Conservation (phyloP, 1,140 invertebrate species). For the Calliphora vicina region DNA sequence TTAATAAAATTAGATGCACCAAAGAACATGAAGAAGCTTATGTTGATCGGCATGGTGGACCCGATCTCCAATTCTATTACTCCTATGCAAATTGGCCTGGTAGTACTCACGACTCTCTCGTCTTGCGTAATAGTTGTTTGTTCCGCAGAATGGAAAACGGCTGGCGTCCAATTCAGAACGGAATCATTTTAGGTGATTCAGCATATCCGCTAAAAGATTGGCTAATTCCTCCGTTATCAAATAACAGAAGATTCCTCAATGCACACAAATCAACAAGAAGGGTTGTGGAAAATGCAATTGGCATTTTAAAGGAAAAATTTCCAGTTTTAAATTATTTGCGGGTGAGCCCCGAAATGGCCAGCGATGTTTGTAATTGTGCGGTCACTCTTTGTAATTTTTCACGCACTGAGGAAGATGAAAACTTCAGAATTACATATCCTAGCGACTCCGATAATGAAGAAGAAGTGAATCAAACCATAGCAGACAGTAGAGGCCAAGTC, state of each 20-base stretch:
- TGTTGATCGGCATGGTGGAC: constrained; percentile 49
- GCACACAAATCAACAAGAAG: not conserved
- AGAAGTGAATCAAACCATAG: not conserved
- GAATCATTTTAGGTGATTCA: too few relatives aligned
- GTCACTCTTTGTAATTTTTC: not conserved
- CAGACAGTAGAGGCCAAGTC: too few relatives aligned
- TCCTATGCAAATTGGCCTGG: constrained; percentile 46
- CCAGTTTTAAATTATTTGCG: not conserved
- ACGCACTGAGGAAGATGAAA: not conserved
- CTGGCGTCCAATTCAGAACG: constrained; percentile 17
- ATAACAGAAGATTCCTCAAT: not conserved
- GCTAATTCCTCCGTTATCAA: not conserved
- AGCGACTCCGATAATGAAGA: not conserved
- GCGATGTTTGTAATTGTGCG: too few relatives aligned
- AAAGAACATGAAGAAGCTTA: constrained; percentile 41
- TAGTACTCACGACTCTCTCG: constrained; percentile 44
- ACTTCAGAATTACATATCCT: not conserved
- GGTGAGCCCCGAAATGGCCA: not conserved
- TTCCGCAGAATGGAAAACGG: constrained; percentile 25
- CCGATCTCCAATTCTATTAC: constrained; percentile 45
- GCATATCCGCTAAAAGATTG: constrained; percentile 1
- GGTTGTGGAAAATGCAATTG: not conserved
- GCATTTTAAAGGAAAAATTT: constrained; percentile 12
- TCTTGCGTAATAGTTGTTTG: constrained; percentile 45
- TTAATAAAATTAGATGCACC: too few relatives aligned